Evolutionary conservation across 2,113 vertebrate genomes (phyloP).

Genomic region (Amazona guildingii): DNA sequence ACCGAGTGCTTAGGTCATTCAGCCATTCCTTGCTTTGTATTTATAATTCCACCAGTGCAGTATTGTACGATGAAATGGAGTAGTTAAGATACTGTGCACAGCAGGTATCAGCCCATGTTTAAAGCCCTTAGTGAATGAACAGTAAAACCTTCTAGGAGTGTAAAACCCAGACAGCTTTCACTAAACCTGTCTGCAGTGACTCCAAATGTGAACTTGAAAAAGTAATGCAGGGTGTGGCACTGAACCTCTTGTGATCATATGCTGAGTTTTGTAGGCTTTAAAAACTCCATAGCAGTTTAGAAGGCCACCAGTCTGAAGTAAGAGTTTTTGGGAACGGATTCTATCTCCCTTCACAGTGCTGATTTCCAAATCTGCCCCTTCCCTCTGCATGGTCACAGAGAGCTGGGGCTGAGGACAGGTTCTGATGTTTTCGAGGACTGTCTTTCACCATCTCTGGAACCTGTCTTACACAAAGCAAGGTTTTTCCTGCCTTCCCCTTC

Average conservation of each 20-base stretch:
- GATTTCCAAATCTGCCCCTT: neutral
- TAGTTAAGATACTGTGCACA: neutral
- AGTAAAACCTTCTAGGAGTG: neutral
- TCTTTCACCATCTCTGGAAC: neutral
- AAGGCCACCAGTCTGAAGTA: neutral
- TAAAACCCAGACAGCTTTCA: slow-evolving; percentile 12
- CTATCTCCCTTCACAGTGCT: neutral
- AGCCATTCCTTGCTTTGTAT: neutral
- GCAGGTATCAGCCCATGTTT: neutral
- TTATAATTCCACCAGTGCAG: neutral
- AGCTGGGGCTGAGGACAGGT: neutral
- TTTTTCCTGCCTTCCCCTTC: neutral
- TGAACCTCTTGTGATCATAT: neutral
- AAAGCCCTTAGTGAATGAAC: neutral
- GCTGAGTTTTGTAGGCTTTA: neutral
- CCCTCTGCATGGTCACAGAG: neutral
- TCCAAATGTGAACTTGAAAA: neutral
- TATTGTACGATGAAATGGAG: neutral
- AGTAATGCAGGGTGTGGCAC: neutral
- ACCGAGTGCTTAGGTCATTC: neutral
- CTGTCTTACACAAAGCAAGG: neutral
- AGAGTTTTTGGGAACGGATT: neutral
- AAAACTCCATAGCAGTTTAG: neutral
- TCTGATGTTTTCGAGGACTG: neutral
- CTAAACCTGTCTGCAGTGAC: neutral